phyloP scores from a whole-genome alignment of 2,888 invertebrate genomes.

The Xestoiulus laeticollis region DNA sequence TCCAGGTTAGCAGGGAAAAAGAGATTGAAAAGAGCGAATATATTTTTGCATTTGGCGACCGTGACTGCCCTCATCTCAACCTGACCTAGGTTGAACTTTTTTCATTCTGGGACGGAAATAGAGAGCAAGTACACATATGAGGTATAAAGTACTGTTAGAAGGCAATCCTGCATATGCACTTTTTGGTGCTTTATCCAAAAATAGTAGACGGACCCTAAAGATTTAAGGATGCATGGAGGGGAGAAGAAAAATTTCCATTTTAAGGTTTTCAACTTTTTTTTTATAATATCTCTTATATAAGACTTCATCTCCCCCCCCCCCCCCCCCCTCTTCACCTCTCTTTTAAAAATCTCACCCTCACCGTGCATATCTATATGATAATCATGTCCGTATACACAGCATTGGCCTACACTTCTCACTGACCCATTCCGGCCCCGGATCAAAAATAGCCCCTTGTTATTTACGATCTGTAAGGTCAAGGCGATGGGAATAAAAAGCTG shows the following conservation, averaged over 20 bases:
- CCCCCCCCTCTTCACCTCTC: background rate
- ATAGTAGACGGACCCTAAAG: background rate
- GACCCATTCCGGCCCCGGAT: slow-evolving; percentile 9
- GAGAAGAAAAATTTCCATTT: background rate
- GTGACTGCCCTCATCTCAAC: background rate
- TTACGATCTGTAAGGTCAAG: background rate
- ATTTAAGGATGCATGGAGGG: slow-evolving; percentile 8
- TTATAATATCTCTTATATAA: slow-evolving; percentile 1
- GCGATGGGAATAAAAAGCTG: background rate
- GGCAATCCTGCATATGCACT: background rate
- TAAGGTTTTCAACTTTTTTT: background rate
- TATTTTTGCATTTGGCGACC: background rate
- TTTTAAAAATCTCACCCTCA: background rate
- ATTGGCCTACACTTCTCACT: background rate
- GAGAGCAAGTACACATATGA: background rate
- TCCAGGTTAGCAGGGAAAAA: slow-evolving; percentile 9
- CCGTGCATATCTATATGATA: background rate
- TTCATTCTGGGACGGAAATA: slow-evolving; percentile 1
- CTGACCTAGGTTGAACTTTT: slow-evolving; percentile 9
- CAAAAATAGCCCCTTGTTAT: background rate
- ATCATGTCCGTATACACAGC: background rate
- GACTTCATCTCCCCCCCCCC: background rate
- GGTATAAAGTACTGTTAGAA: background rate
- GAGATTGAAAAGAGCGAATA: background rate
- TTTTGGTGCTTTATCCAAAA: background rate